Percentiles rank a stretch among this genome's conserved stretches.
Evolutionary conservation across 2,113 vertebrate species (phyloP).

Genomic region (Oreotrochilus melanogaster): DNA sequence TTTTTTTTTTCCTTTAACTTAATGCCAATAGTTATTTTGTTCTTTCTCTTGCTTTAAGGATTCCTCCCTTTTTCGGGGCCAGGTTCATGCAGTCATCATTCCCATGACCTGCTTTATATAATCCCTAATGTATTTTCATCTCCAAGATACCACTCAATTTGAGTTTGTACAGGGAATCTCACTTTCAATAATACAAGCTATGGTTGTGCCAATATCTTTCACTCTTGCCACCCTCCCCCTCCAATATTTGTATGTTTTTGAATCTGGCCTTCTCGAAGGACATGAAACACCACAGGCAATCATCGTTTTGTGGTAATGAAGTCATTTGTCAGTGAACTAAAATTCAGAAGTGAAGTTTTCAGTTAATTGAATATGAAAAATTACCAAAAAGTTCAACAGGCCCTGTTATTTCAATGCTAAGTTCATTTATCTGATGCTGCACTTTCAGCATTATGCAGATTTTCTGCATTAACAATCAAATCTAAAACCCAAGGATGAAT

Average conservation of each 20-base stretch:
- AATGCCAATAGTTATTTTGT: not conserved
- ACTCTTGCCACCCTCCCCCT: not conserved
- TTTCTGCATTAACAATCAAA: slow-evolving; percentile 11
- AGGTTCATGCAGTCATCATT: not conserved
- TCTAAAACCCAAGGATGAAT: not conserved
- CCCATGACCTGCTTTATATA: not conserved
- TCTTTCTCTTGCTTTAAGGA: not conserved
- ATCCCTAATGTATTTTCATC: not conserved
- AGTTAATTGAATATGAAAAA: not conserved
- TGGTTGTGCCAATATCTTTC: not conserved
- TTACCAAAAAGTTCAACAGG: not conserved
- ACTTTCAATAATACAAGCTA: not conserved
- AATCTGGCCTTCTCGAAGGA: not conserved
- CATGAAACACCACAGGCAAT: not conserved
- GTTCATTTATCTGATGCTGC: not conserved
- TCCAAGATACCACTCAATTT: not conserved
- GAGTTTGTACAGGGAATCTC: not conserved
- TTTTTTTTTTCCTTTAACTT: not conserved
- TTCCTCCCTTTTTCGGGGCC: not conserved
- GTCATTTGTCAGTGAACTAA: not conserved
- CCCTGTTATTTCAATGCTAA: not conserved
- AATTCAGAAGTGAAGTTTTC: not conserved
- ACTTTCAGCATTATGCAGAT: not conserved
- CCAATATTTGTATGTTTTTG: not conserved
- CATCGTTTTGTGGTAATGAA: not conserved